Base-by-base conservation (phyloP, 1,140 invertebrate species). In the Drosophila pandora region DNA sequence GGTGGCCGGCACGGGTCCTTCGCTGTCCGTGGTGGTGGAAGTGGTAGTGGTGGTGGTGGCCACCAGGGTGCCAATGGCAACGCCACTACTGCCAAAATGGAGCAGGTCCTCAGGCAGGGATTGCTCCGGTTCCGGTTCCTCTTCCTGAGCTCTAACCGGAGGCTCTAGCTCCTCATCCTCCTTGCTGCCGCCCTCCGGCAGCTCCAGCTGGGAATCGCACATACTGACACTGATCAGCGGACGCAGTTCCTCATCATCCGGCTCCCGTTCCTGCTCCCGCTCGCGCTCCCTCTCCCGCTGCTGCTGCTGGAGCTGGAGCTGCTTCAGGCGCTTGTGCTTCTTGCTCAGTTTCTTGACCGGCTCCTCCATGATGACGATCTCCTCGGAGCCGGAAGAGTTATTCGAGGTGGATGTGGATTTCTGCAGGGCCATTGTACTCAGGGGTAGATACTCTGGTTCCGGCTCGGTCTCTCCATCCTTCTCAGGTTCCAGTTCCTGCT, bases 361-460 rank as follows among this genome's bases (percentile, higher is more conserved):
- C 13, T 85, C 83, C 50, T 82, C 81, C 68, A 91, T 79, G 6
- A 91, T 45, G 22, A 91, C 64, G 12, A 91, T 71, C 68, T 91
- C 90, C 64, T 90, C 90, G 7, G 88, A 85, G 3, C 80, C 84
- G 2, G 90, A 91, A 1, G 90, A 91, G 53, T 79, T 87, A 30
- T 85, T 82, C 9, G 90, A 84, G 3, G 75, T 79, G 13, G 73
- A 76, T 34, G 69, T 69, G 12, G 74, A 84, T 4, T 79, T 85
- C 2, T 70, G 70, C 67, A 73, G 52, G 1, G 52, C 32, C 2
- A 56, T 39, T 0, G 63, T 17, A 2, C 62, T 58, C 5, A 67
- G 34, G 34, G 47, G 30, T 3, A 67, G 10, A 12, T 34, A 67
- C 17, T 54, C 57, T 1, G 8, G 23, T 3, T 39, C 68, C 22